phyloP scores from a whole-genome alignment of 2,888 invertebrate species.

The Machimus atricapillus region DNA sequence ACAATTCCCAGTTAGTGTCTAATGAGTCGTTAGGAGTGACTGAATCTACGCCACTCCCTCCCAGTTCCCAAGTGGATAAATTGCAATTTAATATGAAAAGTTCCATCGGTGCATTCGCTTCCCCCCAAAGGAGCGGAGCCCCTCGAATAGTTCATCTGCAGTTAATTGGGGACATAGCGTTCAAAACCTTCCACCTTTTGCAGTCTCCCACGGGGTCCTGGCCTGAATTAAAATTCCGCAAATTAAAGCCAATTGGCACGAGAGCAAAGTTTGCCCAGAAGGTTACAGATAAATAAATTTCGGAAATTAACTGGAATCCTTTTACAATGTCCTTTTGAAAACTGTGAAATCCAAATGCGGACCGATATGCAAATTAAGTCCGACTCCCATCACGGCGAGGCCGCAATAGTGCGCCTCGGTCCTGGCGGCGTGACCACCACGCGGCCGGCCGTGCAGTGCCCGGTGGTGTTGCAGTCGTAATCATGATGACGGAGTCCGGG shows the following conservation, averaged over 20 bases:
- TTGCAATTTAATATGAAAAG: not conserved
- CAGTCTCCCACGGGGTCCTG: not conserved
- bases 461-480: not conserved
- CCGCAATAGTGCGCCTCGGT: not conserved
- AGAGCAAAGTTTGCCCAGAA: not conserved
- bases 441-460: not conserved
- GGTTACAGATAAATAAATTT: constrained; percentile 28
- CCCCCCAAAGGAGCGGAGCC: not conserved
- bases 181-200: not conserved
- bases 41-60: not conserved
- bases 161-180: not conserved
- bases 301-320: constrained; percentile 28
- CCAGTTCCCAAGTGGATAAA: not conserved
- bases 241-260: constrained; percentile 21
- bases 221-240: constrained; percentile 7
- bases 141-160: not conserved
- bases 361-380: constrained; percentile 15
- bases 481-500: not conserved
- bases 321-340: constrained; percentile 30
- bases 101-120: not conserved
- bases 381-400: not conserved
- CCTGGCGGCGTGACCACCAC: not conserved
- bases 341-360: constrained; percentile 6
- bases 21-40: not conserved
- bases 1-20: not conserved